phyloP scores from a whole-genome alignment of 2,113 vertebrate genomes.

The Salvelinus fontinalis region DNA sequence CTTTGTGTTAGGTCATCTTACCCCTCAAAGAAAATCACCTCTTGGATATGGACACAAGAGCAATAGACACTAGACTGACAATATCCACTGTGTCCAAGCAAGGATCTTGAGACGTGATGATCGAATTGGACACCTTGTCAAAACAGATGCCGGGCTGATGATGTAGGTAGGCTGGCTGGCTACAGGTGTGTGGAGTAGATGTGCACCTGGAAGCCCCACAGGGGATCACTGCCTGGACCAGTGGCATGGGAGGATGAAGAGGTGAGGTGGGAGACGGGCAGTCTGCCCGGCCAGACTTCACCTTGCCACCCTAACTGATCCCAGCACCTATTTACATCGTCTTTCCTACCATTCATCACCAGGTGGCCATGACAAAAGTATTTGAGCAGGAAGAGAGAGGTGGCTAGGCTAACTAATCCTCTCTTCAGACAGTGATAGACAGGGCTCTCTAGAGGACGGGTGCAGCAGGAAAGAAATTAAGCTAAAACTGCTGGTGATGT shows the following conservation, averaged over 20 bases:
- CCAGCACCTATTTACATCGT: slow-evolving; percentile 69
- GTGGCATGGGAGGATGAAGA: background rate
- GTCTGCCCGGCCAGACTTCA: slow-evolving; percentile 58
- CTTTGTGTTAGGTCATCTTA: slow-evolving; percentile 22
- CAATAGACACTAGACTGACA: slow-evolving; percentile 28
- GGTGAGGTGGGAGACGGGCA: slow-evolving; percentile 38
- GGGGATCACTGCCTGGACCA: slow-evolving; percentile 2
- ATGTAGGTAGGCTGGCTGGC: slow-evolving; percentile 11
- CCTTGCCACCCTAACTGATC: slow-evolving; percentile 57
- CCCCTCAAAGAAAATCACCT: slow-evolving; percentile 31
- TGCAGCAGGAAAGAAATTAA: slow-evolving; percentile 92
- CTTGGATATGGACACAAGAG: slow-evolving; percentile 26
- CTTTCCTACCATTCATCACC: slow-evolving; percentile 84
- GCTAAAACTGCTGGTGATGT: slow-evolving; percentile 82
- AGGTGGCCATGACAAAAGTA: slow-evolving; percentile 86
- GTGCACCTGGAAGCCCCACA: slow-evolving; percentile 48
- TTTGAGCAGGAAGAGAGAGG: slow-evolving; percentile 86
- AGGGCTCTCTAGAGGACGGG: slow-evolving; percentile 80
- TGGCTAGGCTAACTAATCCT: slow-evolving; percentile 75
- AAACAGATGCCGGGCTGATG: slow-evolving; percentile 61
- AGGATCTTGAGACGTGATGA: slow-evolving; percentile 51
- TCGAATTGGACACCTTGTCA: slow-evolving; percentile 64
- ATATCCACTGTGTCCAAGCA: slow-evolving; percentile 23
- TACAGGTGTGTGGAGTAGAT: slow-evolving; percentile 41
- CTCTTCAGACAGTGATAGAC: slow-evolving; percentile 94